Evolutionary conservation across 2,797 vertebrate species (phyloP), one percentile per base, ranked within the genome.

Genomic region (Crocidura indochinensis): DNA sequence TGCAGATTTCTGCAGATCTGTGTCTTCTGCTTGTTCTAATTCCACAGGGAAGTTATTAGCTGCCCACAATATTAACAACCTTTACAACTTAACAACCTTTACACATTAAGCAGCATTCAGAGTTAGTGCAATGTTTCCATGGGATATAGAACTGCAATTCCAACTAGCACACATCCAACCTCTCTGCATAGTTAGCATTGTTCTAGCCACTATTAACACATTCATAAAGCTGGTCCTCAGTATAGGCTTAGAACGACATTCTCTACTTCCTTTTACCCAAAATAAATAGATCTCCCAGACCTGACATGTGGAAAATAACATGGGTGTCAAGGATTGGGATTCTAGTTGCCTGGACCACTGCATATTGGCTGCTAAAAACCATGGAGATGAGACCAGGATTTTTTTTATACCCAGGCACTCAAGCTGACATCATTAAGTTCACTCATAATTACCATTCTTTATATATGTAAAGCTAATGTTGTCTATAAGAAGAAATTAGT

Each of bases 61-160:
- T 4, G 19, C 53, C 72, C 8, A 2, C 38, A 10, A 12, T 1
- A 8, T 1, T 1, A 9, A n/a, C n/a, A n/a, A n/a, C n/a, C n/a
- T n/a, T n/a, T n/a, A n/a, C n/a, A n/a, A 38, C 38, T 22, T 60
- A 60, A 22, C 27, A 38, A 15, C 4, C 0, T 26, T 15, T n/a
- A 29, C 14, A 38, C 0, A 0, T 14, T 74, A 51, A 26, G 73
- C 49, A 2, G 9, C 7, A 8, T 11, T 38, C 69, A 38, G 6
- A 49, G 31, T 9, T 9, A 44, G 12, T 4, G 73, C 31, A n/a
- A 2, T 15, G 38, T 77, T 10, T 10, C 38, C 38, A 44, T 6
- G 10, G 2, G 68, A 31, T 31, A 24, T 8, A n/a, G 8, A 65
- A 26, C 26, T 65, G 22, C 3, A 27, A 49, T 11, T 60, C 22